These are phyloP conservation scores for Podiceps cristatus DNA, from an alignment of 2,113 vertebrate genomes.

Conservation along the genomic window DNA sequence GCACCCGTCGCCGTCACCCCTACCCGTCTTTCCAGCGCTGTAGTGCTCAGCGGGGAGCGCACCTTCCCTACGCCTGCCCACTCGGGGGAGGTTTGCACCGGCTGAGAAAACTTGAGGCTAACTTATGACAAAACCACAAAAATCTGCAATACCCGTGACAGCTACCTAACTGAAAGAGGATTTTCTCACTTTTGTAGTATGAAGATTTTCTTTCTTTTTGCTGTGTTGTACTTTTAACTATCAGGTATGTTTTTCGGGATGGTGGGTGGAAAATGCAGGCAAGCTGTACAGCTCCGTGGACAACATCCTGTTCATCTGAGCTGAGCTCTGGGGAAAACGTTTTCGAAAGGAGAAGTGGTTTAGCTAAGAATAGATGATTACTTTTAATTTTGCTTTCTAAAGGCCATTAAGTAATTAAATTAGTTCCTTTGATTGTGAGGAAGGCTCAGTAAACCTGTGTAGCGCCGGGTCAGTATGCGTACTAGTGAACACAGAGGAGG, in stretches of 20 bases:
- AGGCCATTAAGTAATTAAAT: not conserved
- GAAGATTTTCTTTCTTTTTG: not conserved
- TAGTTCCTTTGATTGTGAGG: not conserved
- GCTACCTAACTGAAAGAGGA: not conserved
- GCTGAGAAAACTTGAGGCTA: not conserved
- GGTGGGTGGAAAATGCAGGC: not conserved
- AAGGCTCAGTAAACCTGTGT: not conserved
- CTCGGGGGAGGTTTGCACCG: not conserved
- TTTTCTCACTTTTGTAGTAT: not conserved
- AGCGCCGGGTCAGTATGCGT: not conserved
- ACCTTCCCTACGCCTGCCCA: not conserved
- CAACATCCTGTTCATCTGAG: not conserved
- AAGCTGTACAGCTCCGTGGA: fast-evolving
- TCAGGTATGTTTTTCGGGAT: not conserved
- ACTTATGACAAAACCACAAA: not conserved
- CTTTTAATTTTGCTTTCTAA: conserved; percentile 11
- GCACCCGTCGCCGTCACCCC: not conserved
- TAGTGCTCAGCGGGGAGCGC: fast-evolving
- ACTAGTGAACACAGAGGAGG: not conserved
- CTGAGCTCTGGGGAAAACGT: not conserved
- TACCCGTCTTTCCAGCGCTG: not conserved
- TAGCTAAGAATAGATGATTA: not conserved
- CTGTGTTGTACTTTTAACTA: not conserved
- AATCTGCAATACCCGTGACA: not conserved
- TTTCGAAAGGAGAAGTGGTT: not conserved